Conservation (phyloP, 2,797 vertebrate genomes). For the Rhynchonycteris naso region DNA sequence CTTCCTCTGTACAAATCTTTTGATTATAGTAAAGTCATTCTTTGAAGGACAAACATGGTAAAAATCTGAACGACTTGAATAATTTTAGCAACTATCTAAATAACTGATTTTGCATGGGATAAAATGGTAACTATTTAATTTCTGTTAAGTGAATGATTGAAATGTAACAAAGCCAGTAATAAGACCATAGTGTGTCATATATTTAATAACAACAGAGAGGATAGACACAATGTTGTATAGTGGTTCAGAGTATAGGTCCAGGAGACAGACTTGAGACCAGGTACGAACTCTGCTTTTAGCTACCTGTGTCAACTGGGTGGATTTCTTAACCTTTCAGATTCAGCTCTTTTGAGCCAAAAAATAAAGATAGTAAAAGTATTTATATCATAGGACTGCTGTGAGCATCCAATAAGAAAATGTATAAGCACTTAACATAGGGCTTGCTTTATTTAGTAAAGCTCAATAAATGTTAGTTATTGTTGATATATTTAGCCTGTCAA, state of each 20-base stretch:
- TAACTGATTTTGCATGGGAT: conserved; percentile 51
- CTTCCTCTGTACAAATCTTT: conserved; percentile 49
- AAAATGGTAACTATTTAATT: conserved; percentile 52
- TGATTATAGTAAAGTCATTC: conserved; percentile 71
- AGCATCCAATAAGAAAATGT: background rate
- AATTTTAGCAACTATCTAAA: conserved; percentile 67
- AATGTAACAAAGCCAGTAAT: conserved; percentile 47
- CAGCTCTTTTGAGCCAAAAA: background rate
- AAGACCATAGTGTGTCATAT: background rate
- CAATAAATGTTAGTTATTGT: background rate
- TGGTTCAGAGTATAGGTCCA: background rate
- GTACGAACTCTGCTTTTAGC: background rate
- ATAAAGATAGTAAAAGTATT: background rate
- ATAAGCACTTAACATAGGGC: background rate
- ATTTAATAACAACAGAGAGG: background rate
- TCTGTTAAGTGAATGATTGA: conserved; percentile 65
- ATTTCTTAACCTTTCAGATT: conserved; percentile 3
- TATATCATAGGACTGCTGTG: background rate
- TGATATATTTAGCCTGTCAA: background rate
- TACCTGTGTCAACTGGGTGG: background rate
- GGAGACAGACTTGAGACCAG: background rate
- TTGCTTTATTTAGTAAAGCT: background rate
- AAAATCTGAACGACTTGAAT: conserved; percentile 70
- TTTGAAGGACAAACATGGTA: conserved; percentile 77
- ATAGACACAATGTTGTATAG: background rate